Evolutionary conservation across 2,797 vertebrate genomes (phyloP).

Genomic region (Xenentodon cancila): DNA sequence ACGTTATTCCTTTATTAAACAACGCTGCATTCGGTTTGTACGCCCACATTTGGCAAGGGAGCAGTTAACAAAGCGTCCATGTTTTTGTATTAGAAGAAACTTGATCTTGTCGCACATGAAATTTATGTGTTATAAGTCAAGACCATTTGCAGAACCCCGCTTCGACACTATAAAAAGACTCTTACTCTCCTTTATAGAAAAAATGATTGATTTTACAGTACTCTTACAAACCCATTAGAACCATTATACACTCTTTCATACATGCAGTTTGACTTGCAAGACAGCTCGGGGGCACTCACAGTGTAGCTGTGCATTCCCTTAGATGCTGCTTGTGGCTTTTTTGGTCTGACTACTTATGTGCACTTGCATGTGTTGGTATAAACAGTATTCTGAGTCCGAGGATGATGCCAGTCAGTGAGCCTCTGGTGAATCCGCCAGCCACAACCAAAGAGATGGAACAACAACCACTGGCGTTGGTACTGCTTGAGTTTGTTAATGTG

Average conservation of each 20-base stretch:
- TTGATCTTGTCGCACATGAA: conserved; percentile 31
- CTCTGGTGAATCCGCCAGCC: conserved; percentile 38
- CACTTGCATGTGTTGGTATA: conserved; percentile 39
- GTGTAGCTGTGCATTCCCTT: conserved; percentile 31
- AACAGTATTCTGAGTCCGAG: conserved; percentile 58
- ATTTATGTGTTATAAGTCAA: conserved; percentile 34
- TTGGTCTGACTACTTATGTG: conserved; percentile 22
- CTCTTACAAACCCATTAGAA: conserved; percentile 13
- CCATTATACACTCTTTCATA: conserved; percentile 9
- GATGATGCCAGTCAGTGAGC: conserved; percentile 61
- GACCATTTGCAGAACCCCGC: conserved; percentile 31
- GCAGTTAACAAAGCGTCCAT: conserved; percentile 54
- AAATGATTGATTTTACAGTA: conserved; percentile 11
- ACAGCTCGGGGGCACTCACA: conserved; percentile 7
- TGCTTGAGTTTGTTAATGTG: conserved; percentile 2
- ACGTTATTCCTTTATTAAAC: conserved; percentile 70
- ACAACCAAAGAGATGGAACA: conserved; percentile 24
- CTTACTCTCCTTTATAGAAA: conserved; percentile 11
- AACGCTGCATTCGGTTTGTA: conserved; percentile 58
- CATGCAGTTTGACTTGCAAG: conserved; percentile 17
- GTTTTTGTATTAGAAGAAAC: conserved; percentile 41
- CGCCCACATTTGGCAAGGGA: conserved; percentile 47
- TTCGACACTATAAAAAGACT: conserved; percentile 12
- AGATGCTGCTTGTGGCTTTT: conserved; percentile 47
- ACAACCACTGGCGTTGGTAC: conserved; percentile 20